Percentiles rank a stretch among this genome's conserved stretches.
These are phyloP conservation scores for Amazona guildingii DNA, from an alignment of 2,113 vertebrate genomes.

Conservation along the genomic window DNA sequence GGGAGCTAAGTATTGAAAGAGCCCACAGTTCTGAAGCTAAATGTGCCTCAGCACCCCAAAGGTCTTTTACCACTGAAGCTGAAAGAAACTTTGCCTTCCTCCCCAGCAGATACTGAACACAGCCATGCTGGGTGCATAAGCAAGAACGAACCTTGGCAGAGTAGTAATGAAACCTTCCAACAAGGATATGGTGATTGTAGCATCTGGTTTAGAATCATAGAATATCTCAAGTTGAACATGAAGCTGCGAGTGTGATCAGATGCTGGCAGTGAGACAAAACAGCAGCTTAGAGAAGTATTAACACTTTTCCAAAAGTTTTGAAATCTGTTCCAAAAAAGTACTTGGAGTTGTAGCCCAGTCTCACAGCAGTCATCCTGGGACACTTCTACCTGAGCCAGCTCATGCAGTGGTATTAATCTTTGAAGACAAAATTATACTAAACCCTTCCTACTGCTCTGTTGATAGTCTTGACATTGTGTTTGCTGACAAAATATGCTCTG, in stretches of 20 bases:
- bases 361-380: not conserved
- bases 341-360: not conserved
- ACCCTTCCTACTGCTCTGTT: not conserved
- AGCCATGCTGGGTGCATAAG: not conserved
- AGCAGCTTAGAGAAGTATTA: not conserved
- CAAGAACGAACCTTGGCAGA: accelerated
- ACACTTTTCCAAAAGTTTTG: not conserved
- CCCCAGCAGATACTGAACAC: not conserved
- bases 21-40: not conserved
- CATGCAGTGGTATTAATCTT: not conserved
- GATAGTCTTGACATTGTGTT: not conserved
- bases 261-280: not conserved
- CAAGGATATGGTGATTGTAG: not conserved
- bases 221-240: not conserved
- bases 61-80: not conserved
- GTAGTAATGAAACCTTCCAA: not conserved
- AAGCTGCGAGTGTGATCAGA: not conserved
- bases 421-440: not conserved
- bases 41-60: not conserved
- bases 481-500: not conserved
- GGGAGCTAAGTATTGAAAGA: not conserved
- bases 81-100: not conserved
- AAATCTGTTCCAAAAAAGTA: not conserved
- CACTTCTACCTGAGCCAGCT: not conserved
- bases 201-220: not conserved